These are phyloP conservation scores for Drosophila novamexicana DNA, from an alignment of 1,140 invertebrate species.

Conservation along the genomic window DNA sequence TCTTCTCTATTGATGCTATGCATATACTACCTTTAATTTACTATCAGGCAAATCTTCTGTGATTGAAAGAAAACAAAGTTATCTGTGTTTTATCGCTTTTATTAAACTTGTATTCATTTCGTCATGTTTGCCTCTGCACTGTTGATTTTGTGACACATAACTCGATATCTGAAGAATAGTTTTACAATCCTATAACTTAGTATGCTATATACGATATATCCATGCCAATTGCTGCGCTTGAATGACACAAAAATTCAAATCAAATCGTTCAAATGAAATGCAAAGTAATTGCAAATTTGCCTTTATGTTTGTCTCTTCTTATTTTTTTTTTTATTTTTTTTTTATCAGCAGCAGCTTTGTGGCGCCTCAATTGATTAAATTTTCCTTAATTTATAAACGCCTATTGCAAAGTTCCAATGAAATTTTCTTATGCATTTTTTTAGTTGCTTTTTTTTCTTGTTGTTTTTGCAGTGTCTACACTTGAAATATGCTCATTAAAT, in stretches of 20 bases:
- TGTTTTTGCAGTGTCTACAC: conserved; percentile 68
- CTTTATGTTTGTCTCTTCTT: conserved; percentile 22
- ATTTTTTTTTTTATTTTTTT: conserved; percentile 18
- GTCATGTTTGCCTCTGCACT: conserved; percentile 67
- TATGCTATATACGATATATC: conserved; percentile 37
- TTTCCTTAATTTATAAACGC: conserved; percentile 48
- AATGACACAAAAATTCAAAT: conserved; percentile 53
- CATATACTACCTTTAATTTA: too few relatives aligned
- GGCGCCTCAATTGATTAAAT: conserved; percentile 41
- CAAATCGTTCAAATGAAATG: conserved; percentile 49
- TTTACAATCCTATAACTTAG: conserved; percentile 45
- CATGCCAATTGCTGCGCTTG: conserved; percentile 49
- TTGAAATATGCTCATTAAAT: conserved; percentile 55
- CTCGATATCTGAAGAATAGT: conserved; percentile 34
- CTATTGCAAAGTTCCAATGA: conserved; percentile 49
- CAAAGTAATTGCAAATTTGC: conserved; percentile 45
- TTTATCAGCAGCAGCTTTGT: conserved; percentile 36
- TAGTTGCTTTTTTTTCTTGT: conserved; percentile 29
- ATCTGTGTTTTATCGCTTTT: conserved; percentile 68
- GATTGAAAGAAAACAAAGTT: neutral
- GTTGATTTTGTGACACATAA: conserved; percentile 42
- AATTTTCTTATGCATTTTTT: conserved; percentile 39
- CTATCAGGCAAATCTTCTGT: too few relatives aligned
- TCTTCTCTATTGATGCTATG: too few relatives aligned
- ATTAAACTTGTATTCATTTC: conserved; percentile 80